These are phyloP conservation scores for Drosophila flavopinicola DNA, from an alignment of 2,888 invertebrate genomes.

Conservation along the genomic window DNA sequence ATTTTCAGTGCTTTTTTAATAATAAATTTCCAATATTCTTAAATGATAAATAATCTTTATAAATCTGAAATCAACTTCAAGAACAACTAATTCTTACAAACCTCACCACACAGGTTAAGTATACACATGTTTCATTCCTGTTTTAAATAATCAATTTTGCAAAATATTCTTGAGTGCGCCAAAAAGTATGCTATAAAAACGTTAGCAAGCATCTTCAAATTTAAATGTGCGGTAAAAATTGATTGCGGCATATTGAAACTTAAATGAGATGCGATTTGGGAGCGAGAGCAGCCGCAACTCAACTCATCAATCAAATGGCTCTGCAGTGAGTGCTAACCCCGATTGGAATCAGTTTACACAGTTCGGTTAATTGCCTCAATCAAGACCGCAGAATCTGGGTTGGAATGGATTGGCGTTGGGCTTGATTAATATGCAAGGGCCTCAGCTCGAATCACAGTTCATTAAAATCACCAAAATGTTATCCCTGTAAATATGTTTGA, in stretches of 20 bases:
- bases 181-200: not conserved
- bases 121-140: too few species aligned
- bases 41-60: too few species aligned
- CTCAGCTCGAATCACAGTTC: not conserved
- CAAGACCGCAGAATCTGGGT: not conserved
- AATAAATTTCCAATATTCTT: too few species aligned
- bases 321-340: not conserved
- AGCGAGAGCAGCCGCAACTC: too few species aligned
- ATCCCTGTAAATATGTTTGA: not conserved
- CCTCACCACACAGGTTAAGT: too few species aligned
- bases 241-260: not conserved
- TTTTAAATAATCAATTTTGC: not conserved
- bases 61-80: too few species aligned
- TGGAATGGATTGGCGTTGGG: not conserved
- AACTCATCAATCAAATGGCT: constrained; percentile 22
- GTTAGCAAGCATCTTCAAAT: not conserved
- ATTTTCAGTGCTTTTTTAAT: too few species aligned
- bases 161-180: not conserved
- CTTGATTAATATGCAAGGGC: not conserved
- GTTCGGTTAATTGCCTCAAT: constrained; percentile 17
- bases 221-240: not conserved
- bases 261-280: constrained; percentile 1
- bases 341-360: constrained; percentile 5
- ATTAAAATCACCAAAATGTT: constrained; percentile 1
- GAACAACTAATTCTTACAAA: too few species aligned